Percentiles rank a stretch among this genome's conserved stretches.
phyloP scores from a whole-genome alignment of 2,113 vertebrate genomes.

The Athene noctua region DNA sequence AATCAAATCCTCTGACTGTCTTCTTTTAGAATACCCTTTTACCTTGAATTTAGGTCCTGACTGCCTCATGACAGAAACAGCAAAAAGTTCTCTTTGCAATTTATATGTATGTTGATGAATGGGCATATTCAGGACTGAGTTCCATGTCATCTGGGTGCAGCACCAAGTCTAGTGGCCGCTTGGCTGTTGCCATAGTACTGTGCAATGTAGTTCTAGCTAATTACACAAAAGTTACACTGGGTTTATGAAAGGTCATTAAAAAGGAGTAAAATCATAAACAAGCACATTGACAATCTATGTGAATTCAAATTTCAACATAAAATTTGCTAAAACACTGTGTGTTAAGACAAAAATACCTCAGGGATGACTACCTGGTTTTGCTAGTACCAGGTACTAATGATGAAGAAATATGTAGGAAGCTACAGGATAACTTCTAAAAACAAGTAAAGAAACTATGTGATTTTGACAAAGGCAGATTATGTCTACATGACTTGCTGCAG shows the following conservation, averaged over 20 bases:
- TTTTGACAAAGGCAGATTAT: not conserved
- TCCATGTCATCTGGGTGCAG: fast-evolving
- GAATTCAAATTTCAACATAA: not conserved
- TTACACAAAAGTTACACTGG: not conserved
- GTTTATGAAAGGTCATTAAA: not conserved
- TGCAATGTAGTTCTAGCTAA: not conserved
- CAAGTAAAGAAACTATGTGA: not conserved
- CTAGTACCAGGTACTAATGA: not conserved
- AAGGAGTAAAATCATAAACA: not conserved
- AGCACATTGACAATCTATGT: not conserved
- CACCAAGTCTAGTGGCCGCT: not conserved
- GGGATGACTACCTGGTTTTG: not conserved
- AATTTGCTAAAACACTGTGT: not conserved
- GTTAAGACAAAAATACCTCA: not conserved
- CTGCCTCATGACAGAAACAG: not conserved
- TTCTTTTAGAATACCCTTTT: not conserved
- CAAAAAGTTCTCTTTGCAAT: not conserved
- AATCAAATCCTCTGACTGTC: not conserved
- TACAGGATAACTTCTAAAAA: not conserved
- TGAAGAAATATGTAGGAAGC: not conserved
- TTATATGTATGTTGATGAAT: not conserved
- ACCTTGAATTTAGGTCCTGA: not conserved
- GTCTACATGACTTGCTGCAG: not conserved
- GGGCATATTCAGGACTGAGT: not conserved
- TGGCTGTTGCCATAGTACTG: not conserved